Base-by-base conservation (phyloP, 1,140 invertebrate genomes). In the Bacillus rossius region DNA sequence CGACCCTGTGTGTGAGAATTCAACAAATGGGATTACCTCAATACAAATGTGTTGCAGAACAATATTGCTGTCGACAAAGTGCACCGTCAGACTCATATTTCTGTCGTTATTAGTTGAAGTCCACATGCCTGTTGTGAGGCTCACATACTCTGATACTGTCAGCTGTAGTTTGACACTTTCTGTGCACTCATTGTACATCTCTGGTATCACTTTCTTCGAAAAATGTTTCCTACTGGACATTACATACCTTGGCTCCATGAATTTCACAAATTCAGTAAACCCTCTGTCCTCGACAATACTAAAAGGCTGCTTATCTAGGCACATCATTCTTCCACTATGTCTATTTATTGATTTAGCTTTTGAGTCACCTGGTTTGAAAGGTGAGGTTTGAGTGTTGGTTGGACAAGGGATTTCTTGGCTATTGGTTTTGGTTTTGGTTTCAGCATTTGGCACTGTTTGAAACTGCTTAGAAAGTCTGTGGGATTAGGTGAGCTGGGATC, bases 281-380 rank as follows among this genome's bases (percentile, higher is more conserved):
- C 64, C 67, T 56, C 48, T 42, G 55, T 67, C 65, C 38, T 69
- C 64, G 10, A 69, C 66, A 10, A 67, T 61, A 52, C 59, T 60
- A 40, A 66, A 61, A 14, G 66, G 61, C 49, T 67, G 61, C 51
- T 65, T 62, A 10, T 65, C 64, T 53, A 65, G 66, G 1, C 62
- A 57, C 23, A 67, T 61, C 66, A 65, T 67, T 53, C 61, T 62
- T 10, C 63, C 55, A 19, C 66, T 19, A 34, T 34, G 29, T 34
- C 59, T 67, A 63, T 40, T 57, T 17, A 52, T 67, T 62, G 17
- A 67, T 57, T 57, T 57, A 48, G 14, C 54, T 57, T 23, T 23
- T 8, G 55, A 65, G 63, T 50, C 64, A 57, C 20, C 29, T 7
- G 29, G 29, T 34, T 34, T 34, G 29, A 34, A 34, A 34, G 29